Percentiles rank a stretch among this genome's conserved stretches.
phyloP scores from a whole-genome alignment of 2,113 vertebrate genomes.

The Phaethornis superciliosus region DNA sequence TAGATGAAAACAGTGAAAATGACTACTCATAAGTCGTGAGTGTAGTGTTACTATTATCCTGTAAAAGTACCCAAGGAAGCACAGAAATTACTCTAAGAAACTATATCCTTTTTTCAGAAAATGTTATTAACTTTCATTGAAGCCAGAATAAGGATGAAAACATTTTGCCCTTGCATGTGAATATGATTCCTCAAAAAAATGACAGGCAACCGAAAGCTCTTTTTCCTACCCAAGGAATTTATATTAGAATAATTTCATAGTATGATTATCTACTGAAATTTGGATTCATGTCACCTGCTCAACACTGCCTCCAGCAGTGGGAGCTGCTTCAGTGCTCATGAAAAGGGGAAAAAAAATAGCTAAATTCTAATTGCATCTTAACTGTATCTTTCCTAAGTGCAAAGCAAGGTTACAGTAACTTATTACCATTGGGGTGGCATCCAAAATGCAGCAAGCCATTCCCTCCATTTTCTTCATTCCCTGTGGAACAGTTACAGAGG shows the following conservation, averaged over 20 bases:
- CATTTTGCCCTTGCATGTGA: not conserved
- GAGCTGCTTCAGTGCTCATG: not conserved
- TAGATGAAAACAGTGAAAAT: not conserved
- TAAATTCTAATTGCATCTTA: not conserved
- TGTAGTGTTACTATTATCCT: conserved; percentile 51
- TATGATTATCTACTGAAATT: not conserved
- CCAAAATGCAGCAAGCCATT: not conserved
- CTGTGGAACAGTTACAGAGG: not conserved
- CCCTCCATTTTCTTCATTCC: not conserved
- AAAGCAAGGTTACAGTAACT: not conserved
- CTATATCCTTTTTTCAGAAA: not conserved
- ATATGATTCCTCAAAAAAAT: not conserved
- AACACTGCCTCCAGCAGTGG: not conserved
- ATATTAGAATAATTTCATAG: not conserved
- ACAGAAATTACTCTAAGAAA: not conserved
- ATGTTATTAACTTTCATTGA: not conserved
- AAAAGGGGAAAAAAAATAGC: not conserved
- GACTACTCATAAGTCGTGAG: conserved; percentile 51
- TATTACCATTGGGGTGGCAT: not conserved
- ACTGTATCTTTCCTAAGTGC: not conserved
- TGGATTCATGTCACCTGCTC: not conserved
- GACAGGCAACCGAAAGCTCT: not conserved
- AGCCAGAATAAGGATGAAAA: not conserved
- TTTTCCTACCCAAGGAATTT: not conserved
- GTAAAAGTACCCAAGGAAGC: not conserved